phyloP scores from a whole-genome alignment of 2,113 vertebrate genomes.

The Cepphus grylle region DNA sequence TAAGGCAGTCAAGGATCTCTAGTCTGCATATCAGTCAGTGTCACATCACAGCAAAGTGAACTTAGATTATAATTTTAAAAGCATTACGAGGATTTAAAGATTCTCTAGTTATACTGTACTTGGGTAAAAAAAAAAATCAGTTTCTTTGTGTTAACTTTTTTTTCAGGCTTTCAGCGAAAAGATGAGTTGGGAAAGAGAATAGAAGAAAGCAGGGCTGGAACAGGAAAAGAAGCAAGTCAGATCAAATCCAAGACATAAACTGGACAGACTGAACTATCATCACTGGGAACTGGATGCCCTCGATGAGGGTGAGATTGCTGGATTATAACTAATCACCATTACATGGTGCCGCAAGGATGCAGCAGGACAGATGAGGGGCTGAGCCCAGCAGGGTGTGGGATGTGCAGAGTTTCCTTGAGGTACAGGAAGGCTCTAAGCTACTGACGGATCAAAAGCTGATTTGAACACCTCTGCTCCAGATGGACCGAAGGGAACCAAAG shows the following conservation, averaged over 20 bases:
- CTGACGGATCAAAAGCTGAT: background rate
- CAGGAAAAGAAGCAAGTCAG: background rate
- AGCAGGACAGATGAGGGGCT: background rate
- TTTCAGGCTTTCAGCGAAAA: background rate
- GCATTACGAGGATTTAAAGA: background rate
- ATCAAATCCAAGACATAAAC: background rate
- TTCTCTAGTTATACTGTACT: background rate
- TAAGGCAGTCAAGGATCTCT: background rate
- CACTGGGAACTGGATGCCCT: background rate
- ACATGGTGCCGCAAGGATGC: accelerated
- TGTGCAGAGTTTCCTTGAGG: background rate
- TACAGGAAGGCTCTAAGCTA: background rate
- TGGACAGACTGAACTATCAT: background rate
- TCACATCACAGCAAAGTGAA: background rate
- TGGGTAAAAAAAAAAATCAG: background rate
- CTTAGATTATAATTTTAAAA: background rate
- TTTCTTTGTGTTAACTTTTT: background rate
- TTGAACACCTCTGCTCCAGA: background rate
- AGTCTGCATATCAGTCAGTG: background rate
- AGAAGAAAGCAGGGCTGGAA: background rate
- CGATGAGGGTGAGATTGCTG: background rate
- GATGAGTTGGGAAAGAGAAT: background rate
- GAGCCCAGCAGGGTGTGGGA: background rate
- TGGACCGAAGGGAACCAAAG: background rate
- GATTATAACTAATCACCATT: background rate